Evolutionary conservation across 2,888 invertebrate genomes (phyloP).

Genomic region (Tachystola acroxantha): DNA sequence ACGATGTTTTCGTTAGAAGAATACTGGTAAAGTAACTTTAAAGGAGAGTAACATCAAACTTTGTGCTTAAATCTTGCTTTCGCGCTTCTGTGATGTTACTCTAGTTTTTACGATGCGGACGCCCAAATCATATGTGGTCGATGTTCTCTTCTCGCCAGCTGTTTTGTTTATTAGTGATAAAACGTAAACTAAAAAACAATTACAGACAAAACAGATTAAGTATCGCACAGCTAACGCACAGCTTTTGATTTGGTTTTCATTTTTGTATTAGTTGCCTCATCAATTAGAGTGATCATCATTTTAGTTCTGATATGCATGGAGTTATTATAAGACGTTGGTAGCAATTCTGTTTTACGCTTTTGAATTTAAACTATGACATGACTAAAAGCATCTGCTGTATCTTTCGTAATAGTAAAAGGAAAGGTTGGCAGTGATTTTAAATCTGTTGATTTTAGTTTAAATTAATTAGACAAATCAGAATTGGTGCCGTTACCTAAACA

Average conservation of each 20-base stretch:
- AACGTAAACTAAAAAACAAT: constrained; percentile 7
- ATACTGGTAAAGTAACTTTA: constrained; percentile 3
- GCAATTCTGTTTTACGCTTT: too few relatives aligned
- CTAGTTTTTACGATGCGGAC: constrained; percentile 42
- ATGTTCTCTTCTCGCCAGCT: constrained; percentile 60
- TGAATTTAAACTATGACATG: too few relatives aligned
- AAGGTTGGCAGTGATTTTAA: too few relatives aligned
- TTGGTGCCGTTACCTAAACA: too few relatives aligned
- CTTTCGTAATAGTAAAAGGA: too few relatives aligned
- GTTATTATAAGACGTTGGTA: too few relatives aligned
- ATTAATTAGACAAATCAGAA: too few relatives aligned
- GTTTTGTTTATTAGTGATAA: constrained; percentile 42
- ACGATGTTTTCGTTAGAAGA: not conserved
- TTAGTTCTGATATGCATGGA: constrained; percentile 6
- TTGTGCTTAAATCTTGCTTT: constrained; percentile 28
- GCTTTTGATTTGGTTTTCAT: constrained; percentile 47
- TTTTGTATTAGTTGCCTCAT: constrained; percentile 57
- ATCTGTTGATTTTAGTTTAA: too few relatives aligned
- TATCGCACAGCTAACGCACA: constrained; percentile 63
- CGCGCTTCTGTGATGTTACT: constrained; percentile 31
- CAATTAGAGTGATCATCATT: constrained; percentile 35
- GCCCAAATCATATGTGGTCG: constrained; percentile 50
- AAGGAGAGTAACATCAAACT: constrained; percentile 22
- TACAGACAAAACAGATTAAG: constrained; percentile 53
- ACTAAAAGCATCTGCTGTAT: too few relatives aligned